These are phyloP conservation scores for Eumerus sabulonum DNA, from an alignment of 2,888 invertebrate genomes.

Conservation along the genomic window DNA sequence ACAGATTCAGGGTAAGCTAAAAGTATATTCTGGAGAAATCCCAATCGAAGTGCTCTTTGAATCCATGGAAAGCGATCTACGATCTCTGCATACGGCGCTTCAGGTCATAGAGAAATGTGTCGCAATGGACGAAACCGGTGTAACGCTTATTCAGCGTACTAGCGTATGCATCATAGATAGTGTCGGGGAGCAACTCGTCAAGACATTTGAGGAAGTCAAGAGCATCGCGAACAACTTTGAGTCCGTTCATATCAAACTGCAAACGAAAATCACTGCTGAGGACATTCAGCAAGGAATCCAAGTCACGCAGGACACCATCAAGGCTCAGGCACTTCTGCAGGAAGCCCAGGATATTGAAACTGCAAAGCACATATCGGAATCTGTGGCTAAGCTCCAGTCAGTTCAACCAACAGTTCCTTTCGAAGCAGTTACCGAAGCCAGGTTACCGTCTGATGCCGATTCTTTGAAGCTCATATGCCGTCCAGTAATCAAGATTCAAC, in stretches of 20 bases:
- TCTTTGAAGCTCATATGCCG: constrained; percentile 76
- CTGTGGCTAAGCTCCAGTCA: constrained; percentile 76
- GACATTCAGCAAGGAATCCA: constrained; percentile 81
- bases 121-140: constrained; percentile 84
- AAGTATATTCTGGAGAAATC: constrained; percentile 79
- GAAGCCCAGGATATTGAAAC: constrained; percentile 79
- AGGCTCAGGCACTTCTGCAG: constrained; percentile 80
- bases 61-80: constrained; percentile 83
- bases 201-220: constrained; percentile 81
- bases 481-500: constrained; percentile 79
- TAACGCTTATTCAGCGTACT: constrained; percentile 84
- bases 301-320: constrained; percentile 81
- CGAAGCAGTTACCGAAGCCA: constrained; percentile 74
- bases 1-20: constrained; percentile 83
- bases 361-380: constrained; percentile 77
- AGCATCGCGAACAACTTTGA: constrained; percentile 79
- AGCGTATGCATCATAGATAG: constrained; percentile 84
- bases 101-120: constrained; percentile 85
- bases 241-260: constrained; percentile 78
- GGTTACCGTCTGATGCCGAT: constrained; percentile 76
- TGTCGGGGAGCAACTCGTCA: constrained; percentile 81
- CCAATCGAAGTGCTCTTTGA: constrained; percentile 79
- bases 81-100: constrained; percentile 83
- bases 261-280: constrained; percentile 79
- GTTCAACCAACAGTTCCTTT: constrained; percentile 72